phyloP scores from a whole-genome alignment of 2,113 vertebrate species.

The Notarius quadriscutis region DNA sequence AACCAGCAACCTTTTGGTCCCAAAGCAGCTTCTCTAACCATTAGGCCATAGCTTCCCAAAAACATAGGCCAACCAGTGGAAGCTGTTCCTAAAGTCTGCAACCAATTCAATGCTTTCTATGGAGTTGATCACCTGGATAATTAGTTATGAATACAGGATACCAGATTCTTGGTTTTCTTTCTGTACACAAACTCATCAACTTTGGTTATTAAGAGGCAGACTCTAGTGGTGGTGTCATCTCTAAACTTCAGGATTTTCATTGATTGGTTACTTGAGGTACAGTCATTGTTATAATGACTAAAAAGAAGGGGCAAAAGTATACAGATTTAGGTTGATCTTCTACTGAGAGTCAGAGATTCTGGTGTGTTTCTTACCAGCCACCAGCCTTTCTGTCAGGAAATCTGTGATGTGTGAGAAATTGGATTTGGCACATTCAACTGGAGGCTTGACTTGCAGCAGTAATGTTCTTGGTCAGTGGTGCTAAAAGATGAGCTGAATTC shows the following conservation, averaged over 20 bases:
- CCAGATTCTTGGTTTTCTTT: not conserved
- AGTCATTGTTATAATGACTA: not conserved
- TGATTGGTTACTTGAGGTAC: not conserved
- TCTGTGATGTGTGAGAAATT: not conserved
- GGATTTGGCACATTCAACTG: not conserved
- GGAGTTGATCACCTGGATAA: not conserved
- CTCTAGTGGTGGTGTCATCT: not conserved
- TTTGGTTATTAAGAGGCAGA: not conserved
- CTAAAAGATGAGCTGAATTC: not conserved
- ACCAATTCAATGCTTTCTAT: not conserved
- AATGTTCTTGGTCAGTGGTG: too few relatives aligned
- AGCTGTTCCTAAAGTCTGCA: not conserved
- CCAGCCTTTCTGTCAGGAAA: not conserved
- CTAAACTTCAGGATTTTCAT: not conserved
- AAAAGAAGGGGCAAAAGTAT: not conserved
- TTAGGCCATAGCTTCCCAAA: too few relatives aligned
- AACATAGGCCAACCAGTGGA: not conserved
- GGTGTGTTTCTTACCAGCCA: not conserved
- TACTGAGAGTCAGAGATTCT: not conserved
- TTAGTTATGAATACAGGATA: not conserved
- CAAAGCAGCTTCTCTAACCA: too few relatives aligned
- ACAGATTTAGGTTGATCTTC: not conserved
- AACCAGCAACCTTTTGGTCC: too few relatives aligned
- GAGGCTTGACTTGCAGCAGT: not conserved
- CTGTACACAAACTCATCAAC: not conserved